These are phyloP conservation scores for Solea senegalensis DNA, from an alignment of 2,113 vertebrate genomes.

Conservation along the genomic window DNA sequence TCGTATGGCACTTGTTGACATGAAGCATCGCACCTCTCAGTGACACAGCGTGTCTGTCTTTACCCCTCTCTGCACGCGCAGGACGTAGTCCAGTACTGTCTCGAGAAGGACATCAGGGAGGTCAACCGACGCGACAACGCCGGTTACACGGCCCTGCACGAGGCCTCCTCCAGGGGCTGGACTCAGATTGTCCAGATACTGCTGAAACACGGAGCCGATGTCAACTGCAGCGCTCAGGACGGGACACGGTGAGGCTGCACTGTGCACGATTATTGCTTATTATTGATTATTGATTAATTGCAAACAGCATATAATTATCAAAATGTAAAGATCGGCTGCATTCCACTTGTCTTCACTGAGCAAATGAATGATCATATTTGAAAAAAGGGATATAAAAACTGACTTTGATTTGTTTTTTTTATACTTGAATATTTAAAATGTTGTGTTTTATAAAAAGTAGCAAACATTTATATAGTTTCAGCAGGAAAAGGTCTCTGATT, in stretches of 20 bases:
- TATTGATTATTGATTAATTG: too few species aligned
- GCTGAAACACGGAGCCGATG: conserved; percentile 94
- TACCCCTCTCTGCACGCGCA: conserved; percentile 49
- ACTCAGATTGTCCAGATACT: conserved; percentile 93
- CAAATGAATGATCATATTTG: background rate
- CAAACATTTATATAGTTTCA: too few species aligned
- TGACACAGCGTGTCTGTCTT: background rate
- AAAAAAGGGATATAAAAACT: background rate
- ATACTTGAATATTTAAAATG: background rate
- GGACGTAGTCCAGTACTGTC: conserved; percentile 97
- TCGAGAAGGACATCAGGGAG: conserved; percentile 94
- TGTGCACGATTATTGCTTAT: background rate
- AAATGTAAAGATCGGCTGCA: background rate
- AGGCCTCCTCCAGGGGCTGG: conserved; percentile 94
- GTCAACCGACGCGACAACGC: conserved; percentile 97
- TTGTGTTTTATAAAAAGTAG: background rate
- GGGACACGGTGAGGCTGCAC: conserved; percentile 88
- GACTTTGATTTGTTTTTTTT: background rate
- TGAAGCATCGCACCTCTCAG: too few species aligned
- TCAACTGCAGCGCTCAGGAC: conserved; percentile 97
- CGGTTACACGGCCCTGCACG: conserved; percentile 95
- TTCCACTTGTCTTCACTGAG: background rate
- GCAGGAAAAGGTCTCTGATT: too few species aligned
- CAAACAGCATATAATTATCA: too few species aligned
- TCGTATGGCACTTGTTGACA: background rate